phyloP scores from a whole-genome alignment of 92 coral and sea anemone genomes.

The Porites lobata region DNA sequence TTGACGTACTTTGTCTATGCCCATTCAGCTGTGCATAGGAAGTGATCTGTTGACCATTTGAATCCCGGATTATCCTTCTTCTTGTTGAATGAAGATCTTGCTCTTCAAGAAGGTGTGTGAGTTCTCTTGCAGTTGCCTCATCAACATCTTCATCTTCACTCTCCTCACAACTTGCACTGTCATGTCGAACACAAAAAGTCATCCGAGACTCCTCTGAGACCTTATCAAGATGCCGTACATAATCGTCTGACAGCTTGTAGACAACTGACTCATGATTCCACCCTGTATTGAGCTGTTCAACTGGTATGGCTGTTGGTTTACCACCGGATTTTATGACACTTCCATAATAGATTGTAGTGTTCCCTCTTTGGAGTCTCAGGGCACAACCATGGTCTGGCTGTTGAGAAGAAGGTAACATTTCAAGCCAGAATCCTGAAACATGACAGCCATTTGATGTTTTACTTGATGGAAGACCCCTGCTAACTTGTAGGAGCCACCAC shows the following conservation, averaged over 20 bases:
- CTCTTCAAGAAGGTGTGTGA: conserved; percentile 30
- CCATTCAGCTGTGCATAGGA: conserved; percentile 57
- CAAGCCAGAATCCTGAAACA: conserved; percentile 66
- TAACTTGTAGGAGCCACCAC: conserved; percentile 76
- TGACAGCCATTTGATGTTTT: conserved; percentile 46
- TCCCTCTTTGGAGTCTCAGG: conserved; percentile 26
- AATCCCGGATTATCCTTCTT: conserved; percentile 41
- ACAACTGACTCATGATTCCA: conserved; percentile 55
- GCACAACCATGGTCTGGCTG: conserved; percentile 50
- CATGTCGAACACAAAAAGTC: neutral
- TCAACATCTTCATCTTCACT: conserved; percentile 20
- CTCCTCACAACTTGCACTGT: conserved; percentile 7
- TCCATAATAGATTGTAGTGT: conserved; percentile 37
- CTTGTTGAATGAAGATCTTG: conserved; percentile 29
- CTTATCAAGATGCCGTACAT: conserved; percentile 19
- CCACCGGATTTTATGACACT: conserved; percentile 36
- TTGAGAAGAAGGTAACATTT: conserved; percentile 23
- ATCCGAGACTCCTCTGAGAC: conserved; percentile 32
- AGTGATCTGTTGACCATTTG: conserved; percentile 41
- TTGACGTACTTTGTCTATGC: conserved; percentile 26
- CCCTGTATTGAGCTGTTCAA: conserved; percentile 32
- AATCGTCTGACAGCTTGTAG: conserved; percentile 40
- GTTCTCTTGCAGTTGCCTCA: conserved; percentile 24
- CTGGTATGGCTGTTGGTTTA: conserved; percentile 24
- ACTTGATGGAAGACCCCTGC: conserved; percentile 33